phyloP scores from a whole-genome alignment of 2,888 invertebrate genomes.

The Andrena marginata region DNA sequence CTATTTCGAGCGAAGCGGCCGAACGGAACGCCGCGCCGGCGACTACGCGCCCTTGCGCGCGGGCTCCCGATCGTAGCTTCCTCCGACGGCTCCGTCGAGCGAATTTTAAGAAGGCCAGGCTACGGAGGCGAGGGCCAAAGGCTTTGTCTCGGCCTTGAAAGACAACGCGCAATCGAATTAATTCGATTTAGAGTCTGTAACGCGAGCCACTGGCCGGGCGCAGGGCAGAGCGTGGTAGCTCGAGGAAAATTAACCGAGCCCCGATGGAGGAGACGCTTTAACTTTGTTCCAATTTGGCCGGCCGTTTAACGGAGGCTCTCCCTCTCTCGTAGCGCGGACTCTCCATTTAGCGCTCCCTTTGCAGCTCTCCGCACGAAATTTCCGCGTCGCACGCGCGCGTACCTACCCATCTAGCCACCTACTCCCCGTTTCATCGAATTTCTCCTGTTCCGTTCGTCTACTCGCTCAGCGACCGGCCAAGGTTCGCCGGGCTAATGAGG shows the following conservation, averaged over 20 bases:
- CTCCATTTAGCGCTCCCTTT: slow-evolving; percentile 29
- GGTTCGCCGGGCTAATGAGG: slow-evolving; percentile 4
- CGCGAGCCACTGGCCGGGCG: slow-evolving; percentile 16
- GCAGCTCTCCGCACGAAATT: slow-evolving; percentile 1
- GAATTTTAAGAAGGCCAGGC: neutral
- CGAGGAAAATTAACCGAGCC: slow-evolving; percentile 48
- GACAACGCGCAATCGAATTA: slow-evolving; percentile 16
- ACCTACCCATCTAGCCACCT: neutral
- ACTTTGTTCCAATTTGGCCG: slow-evolving; percentile 68
- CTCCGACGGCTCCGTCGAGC: neutral
- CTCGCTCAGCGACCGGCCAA: neutral
- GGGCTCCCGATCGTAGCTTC: slow-evolving; percentile 10
- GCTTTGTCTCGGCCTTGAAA: neutral
- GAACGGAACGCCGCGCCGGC: slow-evolving; percentile 2
- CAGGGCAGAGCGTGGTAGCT: slow-evolving; percentile 24
- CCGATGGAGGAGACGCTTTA: slow-evolving; percentile 52
- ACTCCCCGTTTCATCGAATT: slow-evolving; percentile 19
- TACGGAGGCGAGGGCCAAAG: neutral
- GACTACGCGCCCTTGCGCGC: slow-evolving; percentile 7
- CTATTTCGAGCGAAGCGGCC: slow-evolving; percentile 8
- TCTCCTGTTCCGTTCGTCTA: slow-evolving; percentile 8
- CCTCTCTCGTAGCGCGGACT: slow-evolving; percentile 12
- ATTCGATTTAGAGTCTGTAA: slow-evolving; percentile 20
- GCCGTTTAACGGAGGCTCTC: slow-evolving; percentile 54
- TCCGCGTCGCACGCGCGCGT: slow-evolving; percentile 4